Evolutionary conservation across 2,113 vertebrate species (phyloP), one percentile per base, ranked within the genome.

Genomic region (Herpailurus yagouaroundi): DNA sequence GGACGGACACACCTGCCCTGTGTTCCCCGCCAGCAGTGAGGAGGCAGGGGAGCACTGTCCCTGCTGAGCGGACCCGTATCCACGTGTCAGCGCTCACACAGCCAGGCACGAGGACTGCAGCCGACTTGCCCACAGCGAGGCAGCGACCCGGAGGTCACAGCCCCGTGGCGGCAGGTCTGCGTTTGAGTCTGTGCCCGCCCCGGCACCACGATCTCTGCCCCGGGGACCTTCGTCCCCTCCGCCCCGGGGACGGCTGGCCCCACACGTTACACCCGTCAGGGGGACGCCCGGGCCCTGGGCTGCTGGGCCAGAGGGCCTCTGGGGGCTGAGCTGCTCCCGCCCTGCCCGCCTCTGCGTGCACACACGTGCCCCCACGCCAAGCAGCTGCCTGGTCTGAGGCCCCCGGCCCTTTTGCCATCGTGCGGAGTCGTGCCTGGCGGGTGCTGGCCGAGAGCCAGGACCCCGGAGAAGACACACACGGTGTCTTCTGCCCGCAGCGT

Each of bases 11-110:
- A 3, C 15, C 15, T 18, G 41, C 29, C 29, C 15, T 31, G 23
- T 14, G 66, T 18, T 18, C 6, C 33, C 33, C 7, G 31, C 33
- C 21, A 8, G 21, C 19, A 23, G 57, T 23, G 21, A 60, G 57
- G 21, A 60, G 57, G 2, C 57, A 0, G 50, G 57, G 27, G 63
- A 18, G 6, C 60, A 0, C n/a, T 1, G 73, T 4, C 73, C 73
- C 41, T 48, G 13, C 73, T 2, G 41, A 76, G 73, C 1, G 1
- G 38, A 76, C 41, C 25, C 38, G 25, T 15, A 9, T 0, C 25
- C 73, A 3, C 25, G 15, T 4, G 73, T 45, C 25, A 29, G 73
- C 13, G 5, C 41, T 38, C 69, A 41, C 36, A 25, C 25, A 8
- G 73, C 25, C 73, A 27, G 38, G 38, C 1, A 3, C 74, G 1